Conservation (phyloP, 2,888 invertebrate genomes). For the Ectropis crepuscularia region DNA sequence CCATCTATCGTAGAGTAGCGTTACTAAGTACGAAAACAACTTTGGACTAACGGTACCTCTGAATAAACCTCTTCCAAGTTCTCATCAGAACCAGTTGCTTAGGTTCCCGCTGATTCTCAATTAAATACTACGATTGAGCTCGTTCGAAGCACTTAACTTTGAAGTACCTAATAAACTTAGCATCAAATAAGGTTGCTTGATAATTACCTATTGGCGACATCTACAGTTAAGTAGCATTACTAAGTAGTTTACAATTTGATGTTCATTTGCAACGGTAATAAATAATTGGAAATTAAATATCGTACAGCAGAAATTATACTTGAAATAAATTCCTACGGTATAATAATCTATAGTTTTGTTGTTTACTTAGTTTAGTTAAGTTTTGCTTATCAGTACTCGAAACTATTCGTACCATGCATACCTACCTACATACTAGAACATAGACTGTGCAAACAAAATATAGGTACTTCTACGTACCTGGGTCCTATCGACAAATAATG, state of each 20-base stretch:
- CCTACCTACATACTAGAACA: too few relatives aligned
- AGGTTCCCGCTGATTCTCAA: slow-evolving; percentile 44
- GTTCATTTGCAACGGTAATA: too few relatives aligned
- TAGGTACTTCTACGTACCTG: too few relatives aligned
- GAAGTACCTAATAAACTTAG: neutral
- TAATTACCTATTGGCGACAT: slow-evolving; percentile 16
- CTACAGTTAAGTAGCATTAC: slow-evolving; percentile 15
- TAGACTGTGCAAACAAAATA: too few relatives aligned
- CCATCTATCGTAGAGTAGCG: slow-evolving; percentile 62
- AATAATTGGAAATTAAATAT: too few relatives aligned
- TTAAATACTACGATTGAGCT: slow-evolving; percentile 54
- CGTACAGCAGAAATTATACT: too few relatives aligned
- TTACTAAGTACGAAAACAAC: slow-evolving; percentile 43
- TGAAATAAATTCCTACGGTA: too few relatives aligned
- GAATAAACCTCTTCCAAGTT: slow-evolving; percentile 52
- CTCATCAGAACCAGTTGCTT: slow-evolving; percentile 21
- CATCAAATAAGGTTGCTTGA: slow-evolving; percentile 12
- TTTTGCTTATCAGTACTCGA: too few relatives aligned
- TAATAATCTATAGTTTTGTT: too few relatives aligned
- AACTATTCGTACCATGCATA: too few relatives aligned
- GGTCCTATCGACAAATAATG: slow-evolving; percentile 1
- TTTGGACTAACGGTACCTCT: slow-evolving; percentile 50
- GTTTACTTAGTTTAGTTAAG: too few relatives aligned
- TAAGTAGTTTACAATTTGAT: neutral
- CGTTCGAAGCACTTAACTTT: slow-evolving; percentile 46